Percentiles rank a stretch among this genome's conserved stretches.
Conservation (phyloP, 2,888 invertebrate species). For the Trichopria drosophilae region DNA sequence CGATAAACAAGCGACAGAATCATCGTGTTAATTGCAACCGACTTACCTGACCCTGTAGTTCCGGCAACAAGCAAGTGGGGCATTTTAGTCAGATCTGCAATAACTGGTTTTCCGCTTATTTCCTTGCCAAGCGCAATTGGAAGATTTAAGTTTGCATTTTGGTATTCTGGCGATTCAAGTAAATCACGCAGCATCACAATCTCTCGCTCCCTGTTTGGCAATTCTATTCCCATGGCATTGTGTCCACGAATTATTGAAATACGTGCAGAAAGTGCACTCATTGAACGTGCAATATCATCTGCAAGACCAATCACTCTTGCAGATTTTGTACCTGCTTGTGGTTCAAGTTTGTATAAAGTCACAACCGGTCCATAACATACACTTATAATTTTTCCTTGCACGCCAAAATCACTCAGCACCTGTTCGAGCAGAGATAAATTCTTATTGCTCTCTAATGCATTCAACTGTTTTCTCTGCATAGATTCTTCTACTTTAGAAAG, state of each 20-base stretch:
- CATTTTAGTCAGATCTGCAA: constrained; percentile 24
- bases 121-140: constrained; percentile 21
- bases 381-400: constrained; percentile 20
- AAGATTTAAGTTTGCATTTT: constrained; percentile 6
- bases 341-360: constrained; percentile 22
- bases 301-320: constrained; percentile 18
- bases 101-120: constrained; percentile 20
- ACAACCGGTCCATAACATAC: constrained; percentile 19
- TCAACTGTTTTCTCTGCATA: constrained; percentile 23
- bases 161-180: constrained; percentile 14
- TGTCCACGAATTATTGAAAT: constrained; percentile 17
- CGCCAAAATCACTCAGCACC: constrained; percentile 23
- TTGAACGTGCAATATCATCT: constrained; percentile 21
- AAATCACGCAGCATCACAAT: constrained; percentile 12
- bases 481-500: constrained; percentile 22
- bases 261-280: constrained; percentile 16
- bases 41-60: constrained; percentile 27
- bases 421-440: constrained; percentile 23
- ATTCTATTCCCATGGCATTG: constrained; percentile 19
- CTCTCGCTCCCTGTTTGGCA: constrained; percentile 18
- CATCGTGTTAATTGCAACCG: constrained; percentile 24
- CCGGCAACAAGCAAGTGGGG: constrained; percentile 27
- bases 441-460: constrained; percentile 23
- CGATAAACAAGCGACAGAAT: constrained; percentile 17
- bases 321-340: constrained; percentile 22